These are phyloP conservation scores for Hydrophis major DNA, from an alignment of 2,797 vertebrate species.

Conservation along the genomic window DNA sequence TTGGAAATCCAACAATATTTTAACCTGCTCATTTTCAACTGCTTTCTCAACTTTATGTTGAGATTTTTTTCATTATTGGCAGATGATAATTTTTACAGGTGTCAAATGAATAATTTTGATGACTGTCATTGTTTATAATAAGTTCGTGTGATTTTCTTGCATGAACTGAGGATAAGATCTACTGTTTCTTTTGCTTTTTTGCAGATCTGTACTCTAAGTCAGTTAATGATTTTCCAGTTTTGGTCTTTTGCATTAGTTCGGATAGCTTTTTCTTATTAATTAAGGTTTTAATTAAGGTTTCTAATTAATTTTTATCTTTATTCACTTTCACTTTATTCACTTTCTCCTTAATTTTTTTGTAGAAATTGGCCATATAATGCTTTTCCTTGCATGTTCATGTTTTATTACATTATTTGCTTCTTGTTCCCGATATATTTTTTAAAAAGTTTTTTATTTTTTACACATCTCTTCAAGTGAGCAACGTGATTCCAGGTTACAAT, in stretches of 20 bases:
- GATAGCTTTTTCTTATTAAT: background rate
- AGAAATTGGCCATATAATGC: background rate
- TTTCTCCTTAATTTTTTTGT: background rate
- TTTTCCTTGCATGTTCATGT: background rate
- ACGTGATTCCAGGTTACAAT: too few species aligned
- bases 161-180: background rate
- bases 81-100: background rate
- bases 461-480: too few species aligned
- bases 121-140: background rate
- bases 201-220: background rate
- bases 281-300: too few species aligned
- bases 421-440: background rate
- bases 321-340: background rate
- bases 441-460: too few species aligned
- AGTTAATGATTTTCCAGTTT: background rate
- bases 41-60: background rate
- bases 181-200: background rate
- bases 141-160: background rate
- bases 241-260: background rate
- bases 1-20: background rate
- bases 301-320: too few species aligned
- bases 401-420: background rate
- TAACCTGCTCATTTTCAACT: background rate
- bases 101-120: background rate
- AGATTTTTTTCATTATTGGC: background rate